These are phyloP conservation scores for Dryadula phaetusa DNA, from an alignment of 2,888 invertebrate species.

Conservation along the genomic window DNA sequence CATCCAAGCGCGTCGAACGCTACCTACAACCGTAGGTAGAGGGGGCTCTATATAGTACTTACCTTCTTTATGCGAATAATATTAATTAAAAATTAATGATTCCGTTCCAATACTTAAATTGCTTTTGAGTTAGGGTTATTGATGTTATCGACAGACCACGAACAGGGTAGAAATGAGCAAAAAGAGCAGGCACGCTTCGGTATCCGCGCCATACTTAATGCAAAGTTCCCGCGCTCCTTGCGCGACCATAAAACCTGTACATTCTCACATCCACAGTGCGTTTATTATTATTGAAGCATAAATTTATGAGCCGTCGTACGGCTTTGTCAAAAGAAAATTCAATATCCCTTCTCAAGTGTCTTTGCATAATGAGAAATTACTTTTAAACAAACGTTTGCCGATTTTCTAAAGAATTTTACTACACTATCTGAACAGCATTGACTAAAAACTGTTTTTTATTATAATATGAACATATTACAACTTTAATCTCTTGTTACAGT, in stretches of 20 bases:
- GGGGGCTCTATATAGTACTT: conserved; percentile 46
- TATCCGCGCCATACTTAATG: conserved; percentile 62
- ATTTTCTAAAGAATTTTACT: conserved; percentile 14
- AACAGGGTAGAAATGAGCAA: conserved; percentile 54
- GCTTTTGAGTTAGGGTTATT: conserved; percentile 28
- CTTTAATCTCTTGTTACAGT: not conserved
- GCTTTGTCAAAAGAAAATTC: conserved; percentile 62
- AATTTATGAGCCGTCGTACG: conserved; percentile 71
- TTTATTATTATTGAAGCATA: conserved; percentile 80
- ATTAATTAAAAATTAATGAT: conserved; percentile 30
- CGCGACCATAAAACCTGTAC: conserved; percentile 70
- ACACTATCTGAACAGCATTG: too few species aligned
- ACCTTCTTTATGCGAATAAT: conserved; percentile 42
- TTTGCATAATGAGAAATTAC: conserved; percentile 33
- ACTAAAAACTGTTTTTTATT: not conserved
- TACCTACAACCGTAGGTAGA: conserved; percentile 43
- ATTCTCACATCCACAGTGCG: conserved; percentile 74
- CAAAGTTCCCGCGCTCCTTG: conserved; percentile 60
- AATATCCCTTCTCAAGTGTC: conserved; percentile 37
- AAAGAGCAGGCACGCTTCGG: conserved; percentile 63
- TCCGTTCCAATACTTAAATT: not conserved
- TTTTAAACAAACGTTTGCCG: conserved; percentile 30
- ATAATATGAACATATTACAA: not conserved
- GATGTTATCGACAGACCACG: conserved; percentile 38
- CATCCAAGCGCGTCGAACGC: conserved; percentile 58